Percentiles rank a stretch among this genome's conserved stretches.
Conservation (phyloP, 2,797 vertebrate species). For the Eospalax fontanierii region DNA sequence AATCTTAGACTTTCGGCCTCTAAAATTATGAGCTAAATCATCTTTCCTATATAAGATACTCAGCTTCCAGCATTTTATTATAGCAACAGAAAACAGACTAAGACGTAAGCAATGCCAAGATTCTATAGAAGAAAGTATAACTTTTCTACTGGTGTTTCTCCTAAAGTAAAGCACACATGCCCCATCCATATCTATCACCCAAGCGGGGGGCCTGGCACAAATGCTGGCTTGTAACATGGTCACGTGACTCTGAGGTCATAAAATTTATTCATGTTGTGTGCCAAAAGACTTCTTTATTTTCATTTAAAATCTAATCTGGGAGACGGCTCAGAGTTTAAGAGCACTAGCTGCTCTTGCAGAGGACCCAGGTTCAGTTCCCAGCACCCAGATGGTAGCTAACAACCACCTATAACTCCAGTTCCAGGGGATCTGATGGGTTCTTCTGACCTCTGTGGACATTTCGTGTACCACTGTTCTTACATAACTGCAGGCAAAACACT, state of each 20-base stretch:
- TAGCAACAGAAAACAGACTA: neutral
- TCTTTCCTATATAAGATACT: neutral
- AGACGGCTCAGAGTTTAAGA: no score
- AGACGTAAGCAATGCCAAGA: neutral
- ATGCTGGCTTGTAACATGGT: neutral
- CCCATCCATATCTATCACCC: neutral
- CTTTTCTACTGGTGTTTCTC: neutral
- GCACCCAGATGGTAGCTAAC: no score
- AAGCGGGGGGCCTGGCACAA: neutral
- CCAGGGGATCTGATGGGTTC: no score
- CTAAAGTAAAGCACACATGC: neutral
- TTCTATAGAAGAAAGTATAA: neutral
- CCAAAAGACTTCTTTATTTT: constrained; percentile 18
- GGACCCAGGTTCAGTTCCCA: no score
- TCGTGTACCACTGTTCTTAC: no score
- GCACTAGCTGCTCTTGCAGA: no score
- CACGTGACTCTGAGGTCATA: neutral
- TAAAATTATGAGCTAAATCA: neutral
- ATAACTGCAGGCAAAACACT: no score
- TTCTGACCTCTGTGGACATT: no score
- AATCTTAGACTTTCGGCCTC: neutral
- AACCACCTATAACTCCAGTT: no score
- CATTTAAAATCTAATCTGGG: constrained; percentile 18
- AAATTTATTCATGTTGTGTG: neutral
- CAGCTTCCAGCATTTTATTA: neutral